A percentile compares a stretch with the other conserved stretches of the same genome.
Evolutionary conservation across 2,113 vertebrate genomes (phyloP).

Genomic region (Phylloscopus trochiloides): DNA sequence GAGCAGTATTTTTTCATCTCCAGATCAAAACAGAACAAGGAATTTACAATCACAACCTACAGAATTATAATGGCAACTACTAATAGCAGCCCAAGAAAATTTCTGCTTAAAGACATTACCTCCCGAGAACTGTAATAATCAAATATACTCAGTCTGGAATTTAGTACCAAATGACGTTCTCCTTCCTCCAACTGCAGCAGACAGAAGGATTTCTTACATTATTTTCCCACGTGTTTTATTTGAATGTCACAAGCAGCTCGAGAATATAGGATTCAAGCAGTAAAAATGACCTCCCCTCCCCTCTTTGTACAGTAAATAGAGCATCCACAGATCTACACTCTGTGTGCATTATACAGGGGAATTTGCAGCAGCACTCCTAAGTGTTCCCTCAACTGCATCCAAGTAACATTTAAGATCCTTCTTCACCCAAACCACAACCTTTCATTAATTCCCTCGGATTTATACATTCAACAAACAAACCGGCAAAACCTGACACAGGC

Average conservation of each 20-base stretch:
- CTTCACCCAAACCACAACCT: slow-evolving; percentile 1
- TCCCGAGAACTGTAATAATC: slow-evolving; percentile 10
- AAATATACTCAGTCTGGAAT: background rate
- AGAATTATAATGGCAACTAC: slow-evolving; percentile 35
- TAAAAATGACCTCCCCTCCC: background rate
- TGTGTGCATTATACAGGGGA: background rate
- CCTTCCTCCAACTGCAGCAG: background rate
- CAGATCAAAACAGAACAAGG: slow-evolving; percentile 35
- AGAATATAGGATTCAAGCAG: background rate
- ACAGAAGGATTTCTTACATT: background rate
- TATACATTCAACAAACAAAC: slow-evolving; percentile 40
- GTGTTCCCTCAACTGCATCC: slow-evolving; percentile 21
- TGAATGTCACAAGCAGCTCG: slow-evolving; percentile 5
- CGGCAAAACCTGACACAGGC: slow-evolving; percentile 14
- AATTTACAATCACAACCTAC: background rate
- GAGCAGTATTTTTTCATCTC: slow-evolving; percentile 35
- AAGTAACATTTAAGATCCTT: background rate
- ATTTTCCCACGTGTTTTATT: slow-evolving; percentile 38
- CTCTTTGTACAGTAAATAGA: slow-evolving; percentile 25
- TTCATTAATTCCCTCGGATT: slow-evolving; percentile 42
- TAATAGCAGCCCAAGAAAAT: slow-evolving; percentile 6
- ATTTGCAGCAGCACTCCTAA: background rate
- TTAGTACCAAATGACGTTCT: background rate
- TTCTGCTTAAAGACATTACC: background rate
- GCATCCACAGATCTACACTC: background rate